phyloP scores from a whole-genome alignment of 2,888 invertebrate species.

The Leucoptera coffeella region DNA sequence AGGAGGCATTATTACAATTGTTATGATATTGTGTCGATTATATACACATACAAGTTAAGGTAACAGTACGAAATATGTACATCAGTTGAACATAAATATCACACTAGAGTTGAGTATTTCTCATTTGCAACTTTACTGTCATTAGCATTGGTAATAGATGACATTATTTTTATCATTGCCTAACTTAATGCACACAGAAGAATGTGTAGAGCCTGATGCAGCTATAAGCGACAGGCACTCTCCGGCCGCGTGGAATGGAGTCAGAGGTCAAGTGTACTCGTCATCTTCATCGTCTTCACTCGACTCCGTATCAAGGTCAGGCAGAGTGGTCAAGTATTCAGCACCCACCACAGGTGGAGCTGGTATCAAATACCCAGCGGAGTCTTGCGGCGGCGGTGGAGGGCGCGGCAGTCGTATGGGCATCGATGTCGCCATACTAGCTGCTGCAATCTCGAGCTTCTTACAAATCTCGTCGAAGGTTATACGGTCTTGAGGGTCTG shows the following conservation, averaged over 20 bases:
- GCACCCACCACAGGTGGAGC: conserved; percentile 32
- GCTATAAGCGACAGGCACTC: too few species aligned
- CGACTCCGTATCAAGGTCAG: conserved; percentile 25
- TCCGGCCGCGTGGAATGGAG: conserved; percentile 1
- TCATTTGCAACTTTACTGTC: too few species aligned
- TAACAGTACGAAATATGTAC: too few species aligned
- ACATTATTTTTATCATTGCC: too few species aligned
- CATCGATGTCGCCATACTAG: conserved; percentile 15
- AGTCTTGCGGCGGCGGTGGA: conserved; percentile 57
- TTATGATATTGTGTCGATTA: too few species aligned
- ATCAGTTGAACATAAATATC: too few species aligned
- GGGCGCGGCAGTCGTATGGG: conserved; percentile 32
- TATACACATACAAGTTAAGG: too few species aligned
- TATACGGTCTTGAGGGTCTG: conserved; percentile 71
- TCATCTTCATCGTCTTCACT: conserved; percentile 25
- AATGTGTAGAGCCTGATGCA: too few species aligned
- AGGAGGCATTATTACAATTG: too few species aligned
- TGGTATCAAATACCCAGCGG: conserved; percentile 64
- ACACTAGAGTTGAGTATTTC: too few species aligned
- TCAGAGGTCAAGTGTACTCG: conserved; percentile 29
- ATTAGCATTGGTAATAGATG: too few species aligned
- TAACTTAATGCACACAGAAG: too few species aligned
- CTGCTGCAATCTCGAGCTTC: conserved; percentile 50
- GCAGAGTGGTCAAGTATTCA: conserved; percentile 54
- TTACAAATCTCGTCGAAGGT: conserved; percentile 65